These are phyloP conservation scores for Procavia capensis DNA, from an alignment of 2,113 vertebrate species.

Conservation along the genomic window DNA sequence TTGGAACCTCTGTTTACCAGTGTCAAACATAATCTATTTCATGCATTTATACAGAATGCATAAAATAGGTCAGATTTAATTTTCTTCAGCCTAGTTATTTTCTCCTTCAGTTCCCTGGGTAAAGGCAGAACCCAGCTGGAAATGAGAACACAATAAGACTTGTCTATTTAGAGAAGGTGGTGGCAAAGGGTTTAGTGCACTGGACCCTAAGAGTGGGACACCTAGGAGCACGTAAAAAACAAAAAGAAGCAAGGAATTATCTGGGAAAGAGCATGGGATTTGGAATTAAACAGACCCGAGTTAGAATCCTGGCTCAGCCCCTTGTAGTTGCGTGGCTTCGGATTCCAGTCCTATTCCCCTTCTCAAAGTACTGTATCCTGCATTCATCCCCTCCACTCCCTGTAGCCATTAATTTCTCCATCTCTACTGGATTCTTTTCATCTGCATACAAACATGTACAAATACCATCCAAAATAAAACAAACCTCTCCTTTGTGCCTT, in stretches of 20 bases:
- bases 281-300: background rate
- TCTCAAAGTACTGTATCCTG: background rate
- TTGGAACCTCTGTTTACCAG: slow-evolving; percentile 62
- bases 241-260: background rate
- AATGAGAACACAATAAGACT: background rate
- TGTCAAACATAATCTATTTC: slow-evolving; percentile 75
- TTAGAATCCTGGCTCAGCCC: background rate
- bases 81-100: slow-evolving; percentile 67
- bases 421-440: background rate
- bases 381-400: accelerated
- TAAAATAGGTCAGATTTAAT: slow-evolving; percentile 70
- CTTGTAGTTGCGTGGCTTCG: no score
- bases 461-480: no score
- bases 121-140: background rate
- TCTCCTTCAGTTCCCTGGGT: slow-evolving; percentile 59
- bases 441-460: accelerated
- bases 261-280: background rate
- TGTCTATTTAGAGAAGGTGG: slow-evolving; percentile 16
- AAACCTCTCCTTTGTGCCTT: background rate
- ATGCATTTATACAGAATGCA: slow-evolving; percentile 66
- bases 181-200: background rate
- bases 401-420: background rate
- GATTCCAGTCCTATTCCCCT: background rate
- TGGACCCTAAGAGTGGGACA: background rate
- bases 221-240: background rate